Base-by-base conservation (phyloP, 1,140 invertebrate species). In the Ectropis grisescens region DNA sequence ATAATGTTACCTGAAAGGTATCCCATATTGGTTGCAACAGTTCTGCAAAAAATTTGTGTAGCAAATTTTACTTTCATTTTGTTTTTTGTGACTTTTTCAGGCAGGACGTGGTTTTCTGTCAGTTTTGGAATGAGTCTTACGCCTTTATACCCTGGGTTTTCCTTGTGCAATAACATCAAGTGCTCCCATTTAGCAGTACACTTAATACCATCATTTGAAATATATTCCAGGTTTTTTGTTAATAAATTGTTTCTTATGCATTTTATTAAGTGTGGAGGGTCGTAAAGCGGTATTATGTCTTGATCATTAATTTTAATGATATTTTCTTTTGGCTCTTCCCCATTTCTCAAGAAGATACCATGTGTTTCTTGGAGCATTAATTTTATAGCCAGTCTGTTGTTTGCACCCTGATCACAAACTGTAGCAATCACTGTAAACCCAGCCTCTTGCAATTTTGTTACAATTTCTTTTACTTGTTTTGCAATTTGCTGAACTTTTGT, bases 191-290 rank as follows among this genome's bases (percentile, higher is more conserved):
- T 54, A 0, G 42, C 46, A 7, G 11, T 33, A 37, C 41, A 38
- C 3, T 10, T 6, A 24, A 13, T n/a, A 4, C 23, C 10, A 7
- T 29, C 24, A 24, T 41, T 39, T 9, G 32, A n/a, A 6, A 22
- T 7, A 41, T 33, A 49, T 25, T 8, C 32, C 27, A 40, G 29
- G 29, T 55, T 11, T 34, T 48, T 49, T 37, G 24, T 41, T 6
- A 54, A 7, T 8, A 48, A 28, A 46, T 50, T 55, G 37, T 55
- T 55, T 28, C 52, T 38, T n/a, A 53, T 22, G 7, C 43, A 35
- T 33, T 57, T 57, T 23, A 57, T 29, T 13, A 51, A 25, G 13
- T 57, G 47, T 2, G 53, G 45, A 4, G 53, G 33, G 19, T 51
- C 48, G 48, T 40, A 57, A 7, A 48, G 13, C 8, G 38, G 53